Conservation (phyloP, 2,797 vertebrate genomes). For the Choloepus didactylus region DNA sequence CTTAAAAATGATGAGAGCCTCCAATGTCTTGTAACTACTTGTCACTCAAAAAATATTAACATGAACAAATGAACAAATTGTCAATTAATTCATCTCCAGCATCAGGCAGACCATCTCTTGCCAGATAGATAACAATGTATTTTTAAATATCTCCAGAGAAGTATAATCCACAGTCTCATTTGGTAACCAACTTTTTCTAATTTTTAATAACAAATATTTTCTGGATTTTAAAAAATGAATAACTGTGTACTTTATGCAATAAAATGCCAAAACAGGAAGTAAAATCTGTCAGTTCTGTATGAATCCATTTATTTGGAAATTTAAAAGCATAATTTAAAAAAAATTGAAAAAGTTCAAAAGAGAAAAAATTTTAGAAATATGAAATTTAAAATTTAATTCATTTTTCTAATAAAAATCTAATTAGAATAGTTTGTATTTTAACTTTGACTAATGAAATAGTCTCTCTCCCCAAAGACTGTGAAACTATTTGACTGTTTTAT, state of each 20-base stretch:
- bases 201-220: constrained; percentile 28
- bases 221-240: background rate
- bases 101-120: background rate
- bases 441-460: constrained; percentile 26
- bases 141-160: background rate
- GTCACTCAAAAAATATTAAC: background rate
- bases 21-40: background rate
- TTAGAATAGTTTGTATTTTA: constrained; percentile 34
- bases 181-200: background rate
- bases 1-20: background rate
- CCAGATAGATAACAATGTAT: background rate
- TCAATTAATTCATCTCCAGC: constrained; percentile 22
- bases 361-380: constrained; percentile 33
- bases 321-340: background rate
- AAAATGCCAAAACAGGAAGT: constrained; percentile 10
- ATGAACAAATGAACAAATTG: background rate
- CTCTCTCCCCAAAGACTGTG: background rate
- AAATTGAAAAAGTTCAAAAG: background rate
- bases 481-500: constrained; percentile 12
- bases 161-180: background rate
- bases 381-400: background rate
- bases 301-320: background rate
- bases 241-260: background rate
- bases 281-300: background rate
- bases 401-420: constrained; percentile 36